Evolutionary conservation across 2,113 vertebrate genomes (phyloP).

Genomic region (Okapia johnstoni): DNA sequence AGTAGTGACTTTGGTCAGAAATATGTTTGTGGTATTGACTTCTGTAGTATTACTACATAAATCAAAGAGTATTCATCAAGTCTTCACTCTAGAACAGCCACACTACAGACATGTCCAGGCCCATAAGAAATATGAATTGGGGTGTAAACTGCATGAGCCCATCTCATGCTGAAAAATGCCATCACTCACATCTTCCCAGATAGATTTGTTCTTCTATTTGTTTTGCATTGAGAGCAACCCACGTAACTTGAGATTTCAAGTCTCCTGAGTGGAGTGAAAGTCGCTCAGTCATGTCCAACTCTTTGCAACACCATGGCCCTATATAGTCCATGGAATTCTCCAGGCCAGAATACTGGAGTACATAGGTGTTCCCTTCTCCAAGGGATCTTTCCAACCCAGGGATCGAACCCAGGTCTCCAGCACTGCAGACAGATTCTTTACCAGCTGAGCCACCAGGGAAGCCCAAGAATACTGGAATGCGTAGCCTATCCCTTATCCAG

Average conservation of each 20-base stretch:
- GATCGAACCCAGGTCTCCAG: not conserved
- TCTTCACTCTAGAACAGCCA: not conserved
- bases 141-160: not conserved
- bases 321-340: not conserved
- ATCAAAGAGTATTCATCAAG: not conserved
- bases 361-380: not conserved
- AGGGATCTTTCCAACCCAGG: not conserved
- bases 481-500: not conserved
- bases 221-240: not conserved
- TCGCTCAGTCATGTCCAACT: rapidly evolving
- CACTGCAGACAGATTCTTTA: not conserved
- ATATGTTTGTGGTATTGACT: not conserved
- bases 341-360: not conserved
- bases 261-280: not conserved
- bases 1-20: not conserved
- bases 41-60: rapidly evolving
- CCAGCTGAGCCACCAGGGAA: not conserved
- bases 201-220: not conserved
- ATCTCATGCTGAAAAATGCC: not conserved
- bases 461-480: not conserved
- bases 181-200: not conserved
- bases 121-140: not conserved
- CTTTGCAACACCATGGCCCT: not conserved
- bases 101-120: not conserved
- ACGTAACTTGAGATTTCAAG: not conserved